Conservation (phyloP, 2,113 vertebrate genomes). For the Pedionomus torquatus region DNA sequence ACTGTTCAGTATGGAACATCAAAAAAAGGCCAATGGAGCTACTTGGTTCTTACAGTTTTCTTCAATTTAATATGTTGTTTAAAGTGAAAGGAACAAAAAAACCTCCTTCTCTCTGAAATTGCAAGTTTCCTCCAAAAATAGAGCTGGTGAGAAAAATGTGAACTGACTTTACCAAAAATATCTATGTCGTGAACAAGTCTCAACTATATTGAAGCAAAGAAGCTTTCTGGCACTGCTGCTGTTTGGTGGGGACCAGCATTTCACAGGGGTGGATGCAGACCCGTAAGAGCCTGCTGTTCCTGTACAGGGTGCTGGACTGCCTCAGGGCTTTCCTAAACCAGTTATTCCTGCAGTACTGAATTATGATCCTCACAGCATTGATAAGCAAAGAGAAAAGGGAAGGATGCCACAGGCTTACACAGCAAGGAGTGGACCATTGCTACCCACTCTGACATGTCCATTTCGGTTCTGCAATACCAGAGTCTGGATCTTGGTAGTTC, state of each 20-base stretch:
- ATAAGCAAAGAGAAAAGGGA: neutral
- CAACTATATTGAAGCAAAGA: neutral
- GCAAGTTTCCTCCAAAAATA: slow-evolving; percentile 44
- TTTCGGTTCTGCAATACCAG: neutral
- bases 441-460: neutral
- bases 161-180: slow-evolving; percentile 37
- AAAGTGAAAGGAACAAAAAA: neutral
- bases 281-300: neutral
- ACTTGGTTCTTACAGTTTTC: neutral
- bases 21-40: neutral
- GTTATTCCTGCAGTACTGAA: neutral
- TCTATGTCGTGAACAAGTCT: neutral
- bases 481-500: neutral
- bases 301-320: neutral
- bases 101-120: neutral
- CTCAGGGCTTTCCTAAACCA: neutral
- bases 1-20: neutral
- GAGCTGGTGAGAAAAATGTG: slow-evolving; percentile 35
- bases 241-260: neutral
- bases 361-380: neutral
- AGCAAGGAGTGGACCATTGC: fast-evolving
- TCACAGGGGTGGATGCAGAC: neutral
- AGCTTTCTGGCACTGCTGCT: neutral
- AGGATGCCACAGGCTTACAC: neutral
- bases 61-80: neutral